phyloP scores from a whole-genome alignment of 2,888 invertebrate genomes.

The Agonopterix arenella region DNA sequence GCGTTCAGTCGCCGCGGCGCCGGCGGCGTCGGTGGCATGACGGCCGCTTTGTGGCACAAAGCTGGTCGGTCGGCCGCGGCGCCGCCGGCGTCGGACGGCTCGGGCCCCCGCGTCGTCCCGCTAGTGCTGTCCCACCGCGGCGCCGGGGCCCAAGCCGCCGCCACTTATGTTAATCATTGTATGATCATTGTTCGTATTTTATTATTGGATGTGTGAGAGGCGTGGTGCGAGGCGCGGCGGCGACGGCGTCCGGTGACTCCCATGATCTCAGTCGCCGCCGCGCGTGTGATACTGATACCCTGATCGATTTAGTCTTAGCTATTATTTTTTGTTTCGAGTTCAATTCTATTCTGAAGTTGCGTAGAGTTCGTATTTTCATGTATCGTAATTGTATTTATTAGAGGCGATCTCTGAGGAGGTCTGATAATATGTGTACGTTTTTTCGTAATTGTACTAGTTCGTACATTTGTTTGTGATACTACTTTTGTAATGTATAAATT shows the following conservation, averaged over 20 bases:
- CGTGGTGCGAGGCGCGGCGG: slow-evolving; percentile 50
- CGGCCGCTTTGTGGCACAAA: slow-evolving; percentile 14
- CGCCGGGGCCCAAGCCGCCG: slow-evolving; percentile 46
- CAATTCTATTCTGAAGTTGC: slow-evolving; percentile 71
- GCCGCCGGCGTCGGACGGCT: slow-evolving; percentile 31
- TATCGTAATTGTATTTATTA: slow-evolving; percentile 70
- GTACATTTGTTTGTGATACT: slow-evolving; percentile 79
- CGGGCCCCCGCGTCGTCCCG: slow-evolving; percentile 70
- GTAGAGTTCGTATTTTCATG: slow-evolving; percentile 67
- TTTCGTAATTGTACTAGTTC: slow-evolving; percentile 72
- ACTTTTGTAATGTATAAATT: slow-evolving; percentile 76
- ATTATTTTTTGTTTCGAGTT: slow-evolving; percentile 73
- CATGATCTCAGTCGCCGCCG: slow-evolving; percentile 69
- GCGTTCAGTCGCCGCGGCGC: slow-evolving; percentile 17
- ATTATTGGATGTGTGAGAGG: slow-evolving; percentile 33
- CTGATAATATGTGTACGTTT: slow-evolving; percentile 60
- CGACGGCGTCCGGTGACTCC: slow-evolving; percentile 39
- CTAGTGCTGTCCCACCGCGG: slow-evolving; percentile 62
- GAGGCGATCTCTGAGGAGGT: slow-evolving; percentile 62
- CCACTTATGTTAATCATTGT: slow-evolving; percentile 61
- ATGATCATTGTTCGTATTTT: slow-evolving; percentile 55
- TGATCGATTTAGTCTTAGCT: slow-evolving; percentile 68
- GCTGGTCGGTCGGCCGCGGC: slow-evolving; percentile 1
- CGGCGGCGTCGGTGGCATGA: slow-evolving; percentile 4
- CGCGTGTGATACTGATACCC: slow-evolving; percentile 67